These are phyloP conservation scores for Lapara coniferarum DNA, from an alignment of 2,888 invertebrate genomes.

Conservation along the genomic window DNA sequence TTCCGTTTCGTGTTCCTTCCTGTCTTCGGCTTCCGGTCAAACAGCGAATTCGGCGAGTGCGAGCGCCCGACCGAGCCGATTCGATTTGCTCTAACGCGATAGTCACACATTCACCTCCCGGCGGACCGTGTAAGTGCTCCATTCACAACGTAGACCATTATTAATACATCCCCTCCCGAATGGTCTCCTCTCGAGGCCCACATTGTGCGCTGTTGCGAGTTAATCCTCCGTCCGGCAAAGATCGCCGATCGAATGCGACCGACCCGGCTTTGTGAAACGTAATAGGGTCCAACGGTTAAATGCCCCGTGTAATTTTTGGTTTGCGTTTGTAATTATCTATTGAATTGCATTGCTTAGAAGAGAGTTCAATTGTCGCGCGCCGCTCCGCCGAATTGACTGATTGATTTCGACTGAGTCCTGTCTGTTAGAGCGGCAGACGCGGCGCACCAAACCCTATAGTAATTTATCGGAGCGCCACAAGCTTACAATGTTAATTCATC, in stretches of 20 bases:
- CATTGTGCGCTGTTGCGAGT: constrained; percentile 73
- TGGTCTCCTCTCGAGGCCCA: constrained; percentile 71
- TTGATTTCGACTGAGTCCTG: constrained; percentile 72
- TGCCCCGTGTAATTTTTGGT: constrained; percentile 81
- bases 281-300: constrained; percentile 78
- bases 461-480: constrained; percentile 65
- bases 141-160: constrained; percentile 79
- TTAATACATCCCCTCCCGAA: constrained; percentile 77
- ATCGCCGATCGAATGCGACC: constrained; percentile 74
- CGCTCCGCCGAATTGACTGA: constrained; percentile 76
- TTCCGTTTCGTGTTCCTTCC: constrained; percentile 54
- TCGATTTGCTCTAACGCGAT: constrained; percentile 80
- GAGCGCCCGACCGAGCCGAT: constrained; percentile 69
- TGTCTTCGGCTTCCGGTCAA: constrained; percentile 61
- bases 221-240: constrained; percentile 78
- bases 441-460: constrained; percentile 60
- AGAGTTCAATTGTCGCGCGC: constrained; percentile 79
- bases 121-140: constrained; percentile 80
- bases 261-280: constrained; percentile 75
- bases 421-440: constrained; percentile 69
- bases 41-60: constrained; percentile 71
- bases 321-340: constrained; percentile 82
- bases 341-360: constrained; percentile 69
- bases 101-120: constrained; percentile 80
- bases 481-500: constrained; percentile 41